A percentile compares a stretch with the other conserved stretches of the same genome.
Conservation (phyloP, 2,888 invertebrate species). For the Drosophila ezoana region DNA sequence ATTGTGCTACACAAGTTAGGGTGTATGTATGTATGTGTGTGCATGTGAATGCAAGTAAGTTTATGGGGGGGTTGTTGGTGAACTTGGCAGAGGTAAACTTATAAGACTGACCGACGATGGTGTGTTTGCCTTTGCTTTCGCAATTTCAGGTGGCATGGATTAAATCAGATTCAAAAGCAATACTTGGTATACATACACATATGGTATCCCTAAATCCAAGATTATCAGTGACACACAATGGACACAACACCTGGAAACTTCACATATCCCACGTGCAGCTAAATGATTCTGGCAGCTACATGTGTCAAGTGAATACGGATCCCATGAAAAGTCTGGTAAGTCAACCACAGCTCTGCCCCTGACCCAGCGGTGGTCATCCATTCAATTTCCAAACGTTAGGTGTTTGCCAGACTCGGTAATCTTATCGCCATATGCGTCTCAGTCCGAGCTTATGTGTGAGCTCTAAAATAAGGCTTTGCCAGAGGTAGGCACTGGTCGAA, state of each 20-base stretch:
- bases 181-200: slow-evolving; percentile 94
- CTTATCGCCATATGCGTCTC: slow-evolving; percentile 58
- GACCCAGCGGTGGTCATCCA: slow-evolving; percentile 1
- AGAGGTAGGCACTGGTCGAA: slow-evolving; percentile 18
- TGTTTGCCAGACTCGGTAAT: slow-evolving; percentile 47
- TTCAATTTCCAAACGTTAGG: slow-evolving; percentile 34
- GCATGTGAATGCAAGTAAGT: not conserved
- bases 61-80: slow-evolving; percentile 7
- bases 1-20: not conserved
- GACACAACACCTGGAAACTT: slow-evolving; percentile 97
- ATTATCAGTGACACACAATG: slow-evolving; percentile 94
- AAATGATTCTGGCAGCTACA: slow-evolving; percentile 96
- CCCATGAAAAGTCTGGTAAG: slow-evolving; percentile 95
- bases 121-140: slow-evolving; percentile 52
- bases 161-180: slow-evolving; percentile 95
- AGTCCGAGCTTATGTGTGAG: slow-evolving; percentile 45
- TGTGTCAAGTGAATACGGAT: slow-evolving; percentile 97
- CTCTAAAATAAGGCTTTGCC: slow-evolving; percentile 22
- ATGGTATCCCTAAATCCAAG: slow-evolving; percentile 95
- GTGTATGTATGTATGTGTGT: not conserved
- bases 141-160: slow-evolving; percentile 94
- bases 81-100: slow-evolving; percentile 23
- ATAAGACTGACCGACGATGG: slow-evolving; percentile 20
- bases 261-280: slow-evolving; percentile 95
- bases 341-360: slow-evolving; percentile 17